These are phyloP conservation scores for Bugulina stolonifera DNA, from an alignment of 2,888 invertebrate genomes.

Conservation along the genomic window DNA sequence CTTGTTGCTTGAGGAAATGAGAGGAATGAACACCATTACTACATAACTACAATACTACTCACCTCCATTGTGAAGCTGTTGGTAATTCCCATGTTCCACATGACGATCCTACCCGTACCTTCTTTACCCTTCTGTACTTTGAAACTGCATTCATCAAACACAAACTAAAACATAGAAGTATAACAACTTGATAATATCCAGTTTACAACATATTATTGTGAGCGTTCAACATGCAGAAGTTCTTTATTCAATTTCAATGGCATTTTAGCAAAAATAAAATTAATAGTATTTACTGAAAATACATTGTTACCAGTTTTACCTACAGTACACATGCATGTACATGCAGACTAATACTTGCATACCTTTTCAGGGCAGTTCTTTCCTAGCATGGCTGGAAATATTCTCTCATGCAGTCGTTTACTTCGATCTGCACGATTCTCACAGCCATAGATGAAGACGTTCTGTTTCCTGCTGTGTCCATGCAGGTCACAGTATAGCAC, in stretches of 20 bases:
- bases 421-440: conserved; percentile 62
- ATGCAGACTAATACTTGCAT: not conserved
- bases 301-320: not conserved
- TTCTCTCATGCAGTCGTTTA: conserved; percentile 77
- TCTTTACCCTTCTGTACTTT: conserved; percentile 87
- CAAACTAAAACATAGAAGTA: conserved; percentile 61
- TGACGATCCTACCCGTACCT: conserved; percentile 86
- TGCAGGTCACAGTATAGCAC: conserved; percentile 53
- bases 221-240: too few relatives aligned
- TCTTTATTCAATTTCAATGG: too few relatives aligned
- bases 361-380: conserved; percentile 50
- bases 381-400: conserved; percentile 81
- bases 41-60: too few relatives aligned
- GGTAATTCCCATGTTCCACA: conserved; percentile 89
- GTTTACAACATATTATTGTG: too few relatives aligned
- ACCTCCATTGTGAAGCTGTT: conserved; percentile 88
- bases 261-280: too few relatives aligned
- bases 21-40: too few relatives aligned
- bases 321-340: not conserved
- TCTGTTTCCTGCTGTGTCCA: conserved; percentile 52
- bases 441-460: conserved; percentile 54
- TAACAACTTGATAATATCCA: too few relatives aligned
- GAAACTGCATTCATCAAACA: conserved; percentile 88
- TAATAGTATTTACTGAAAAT: not conserved
- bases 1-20: too few relatives aligned